A percentile compares a stretch with the other conserved stretches of the same genome.
phyloP scores from a whole-genome alignment of 2,888 invertebrate species.

The Hirtodrosophila alboralis region DNA sequence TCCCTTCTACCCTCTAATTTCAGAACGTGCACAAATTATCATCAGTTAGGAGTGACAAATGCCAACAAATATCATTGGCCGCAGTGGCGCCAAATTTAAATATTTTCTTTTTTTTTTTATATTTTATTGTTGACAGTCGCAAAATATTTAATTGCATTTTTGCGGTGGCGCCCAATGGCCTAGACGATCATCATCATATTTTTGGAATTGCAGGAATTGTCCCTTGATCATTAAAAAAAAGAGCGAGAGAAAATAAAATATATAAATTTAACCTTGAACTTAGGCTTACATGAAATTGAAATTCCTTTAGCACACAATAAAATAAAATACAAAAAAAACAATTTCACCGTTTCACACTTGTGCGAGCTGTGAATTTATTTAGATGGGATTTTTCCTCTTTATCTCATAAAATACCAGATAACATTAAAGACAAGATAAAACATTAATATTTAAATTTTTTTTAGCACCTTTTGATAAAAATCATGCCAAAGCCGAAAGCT shows the following conservation, averaged over 20 bases:
- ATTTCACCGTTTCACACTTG: conserved; percentile 55
- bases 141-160: conserved; percentile 44
- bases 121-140: conserved; percentile 1
- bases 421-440: conserved; percentile 27
- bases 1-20: not conserved
- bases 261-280: conserved; percentile 43
- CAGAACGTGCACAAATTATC: conserved; percentile 10
- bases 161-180: conserved; percentile 44
- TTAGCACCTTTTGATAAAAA: conserved; percentile 56
- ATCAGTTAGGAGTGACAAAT: conserved; percentile 50
- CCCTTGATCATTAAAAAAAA: conserved; percentile 7
- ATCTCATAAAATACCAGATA: conserved; percentile 34
- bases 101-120: no score
- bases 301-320: conserved; percentile 46
- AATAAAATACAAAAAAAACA: conserved; percentile 4
- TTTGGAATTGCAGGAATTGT: not conserved
- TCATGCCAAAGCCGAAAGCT: conserved; percentile 12
- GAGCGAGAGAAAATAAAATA: no score
- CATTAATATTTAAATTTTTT: conserved; percentile 51
- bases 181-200: conserved; percentile 29
- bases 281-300: conserved; percentile 27
- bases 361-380: conserved; percentile 55
- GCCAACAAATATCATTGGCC: conserved; percentile 19
- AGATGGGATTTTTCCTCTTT: conserved; percentile 51
- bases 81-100: conserved; percentile 16